Percentiles rank a stretch among this genome's conserved stretches.
phyloP scores from a whole-genome alignment of 2,797 vertebrate species.

The Clarias pachynema region DNA sequence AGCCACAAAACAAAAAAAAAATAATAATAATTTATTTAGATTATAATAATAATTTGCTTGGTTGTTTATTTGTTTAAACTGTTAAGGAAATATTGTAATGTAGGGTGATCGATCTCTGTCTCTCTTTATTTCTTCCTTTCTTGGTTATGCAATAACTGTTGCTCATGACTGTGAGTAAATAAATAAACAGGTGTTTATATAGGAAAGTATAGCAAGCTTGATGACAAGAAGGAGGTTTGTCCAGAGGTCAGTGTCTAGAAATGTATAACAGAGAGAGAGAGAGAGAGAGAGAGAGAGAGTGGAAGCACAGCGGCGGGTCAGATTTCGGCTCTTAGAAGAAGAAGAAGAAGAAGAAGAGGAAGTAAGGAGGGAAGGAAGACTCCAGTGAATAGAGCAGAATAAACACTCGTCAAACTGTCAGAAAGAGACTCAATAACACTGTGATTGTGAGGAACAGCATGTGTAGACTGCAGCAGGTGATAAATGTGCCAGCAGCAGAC shows the following conservation, averaged over 20 bases:
- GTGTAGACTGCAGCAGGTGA: background rate
- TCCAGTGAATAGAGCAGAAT: background rate
- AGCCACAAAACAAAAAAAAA: too few relatives aligned
- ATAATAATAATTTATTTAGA: too few relatives aligned
- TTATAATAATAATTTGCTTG: background rate
- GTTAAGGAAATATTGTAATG: background rate
- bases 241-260: background rate
- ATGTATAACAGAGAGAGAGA: background rate
- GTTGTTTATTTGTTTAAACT: background rate
- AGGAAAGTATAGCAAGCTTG: background rate
- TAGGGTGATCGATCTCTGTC: too few relatives aligned
- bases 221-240: background rate
- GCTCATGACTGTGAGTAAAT: background rate
- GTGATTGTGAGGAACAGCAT: background rate
- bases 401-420: conserved; percentile 8
- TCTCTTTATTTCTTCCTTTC: background rate
- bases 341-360: background rate
- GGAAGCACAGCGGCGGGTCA: background rate
- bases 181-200: background rate
- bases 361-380: background rate
- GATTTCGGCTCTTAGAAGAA: background rate
- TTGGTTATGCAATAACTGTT: background rate
- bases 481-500: background rate
- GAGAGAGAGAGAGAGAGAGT: background rate
- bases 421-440: background rate